Conservation (phyloP, 2,797 vertebrate genomes). For the Cephalopachus bancanus region DNA sequence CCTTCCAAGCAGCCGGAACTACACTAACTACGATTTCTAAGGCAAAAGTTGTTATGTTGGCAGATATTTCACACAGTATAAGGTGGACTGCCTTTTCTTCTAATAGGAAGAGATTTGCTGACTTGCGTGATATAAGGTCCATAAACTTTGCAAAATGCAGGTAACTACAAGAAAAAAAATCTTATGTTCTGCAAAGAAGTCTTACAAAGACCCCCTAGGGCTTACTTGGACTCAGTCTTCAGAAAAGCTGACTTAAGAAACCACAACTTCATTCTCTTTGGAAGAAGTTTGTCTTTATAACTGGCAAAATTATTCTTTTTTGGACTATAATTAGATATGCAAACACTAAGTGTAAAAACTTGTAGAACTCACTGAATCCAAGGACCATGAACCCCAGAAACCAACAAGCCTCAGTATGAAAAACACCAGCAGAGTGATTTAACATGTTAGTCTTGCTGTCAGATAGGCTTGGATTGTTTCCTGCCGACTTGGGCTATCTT, state of each 20-base stretch:
- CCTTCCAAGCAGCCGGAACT: too few relatives aligned
- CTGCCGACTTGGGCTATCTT: not conserved
- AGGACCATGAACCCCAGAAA: not conserved
- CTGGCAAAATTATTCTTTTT: slow-evolving; percentile 29
- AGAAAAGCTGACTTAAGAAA: slow-evolving; percentile 50
- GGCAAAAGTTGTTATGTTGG: not conserved
- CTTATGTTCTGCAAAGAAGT: not conserved
- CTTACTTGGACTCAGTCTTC: not conserved
- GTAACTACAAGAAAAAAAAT: not conserved
- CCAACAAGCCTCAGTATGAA: not conserved
- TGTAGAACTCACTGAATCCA: slow-evolving; percentile 15
- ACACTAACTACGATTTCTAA: slow-evolving; percentile 37
- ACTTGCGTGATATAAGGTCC: not conserved
- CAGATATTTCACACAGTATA: slow-evolving; percentile 35
- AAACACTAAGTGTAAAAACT: not conserved
- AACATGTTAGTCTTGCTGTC: not conserved
- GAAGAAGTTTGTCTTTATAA: slow-evolving; percentile 31
- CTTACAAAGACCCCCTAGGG: not conserved
- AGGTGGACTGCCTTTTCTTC: not conserved
- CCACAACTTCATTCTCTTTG: slow-evolving; percentile 46
- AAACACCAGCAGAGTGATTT: not conserved
- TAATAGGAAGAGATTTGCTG: slow-evolving; percentile 35
- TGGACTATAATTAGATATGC: not conserved
- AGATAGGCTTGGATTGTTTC: too few relatives aligned
- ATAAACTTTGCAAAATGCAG: slow-evolving; percentile 52